Percentiles rank a stretch among this genome's conserved stretches.
phyloP scores from a whole-genome alignment of 2,797 vertebrate genomes.

The Mus caroli region DNA sequence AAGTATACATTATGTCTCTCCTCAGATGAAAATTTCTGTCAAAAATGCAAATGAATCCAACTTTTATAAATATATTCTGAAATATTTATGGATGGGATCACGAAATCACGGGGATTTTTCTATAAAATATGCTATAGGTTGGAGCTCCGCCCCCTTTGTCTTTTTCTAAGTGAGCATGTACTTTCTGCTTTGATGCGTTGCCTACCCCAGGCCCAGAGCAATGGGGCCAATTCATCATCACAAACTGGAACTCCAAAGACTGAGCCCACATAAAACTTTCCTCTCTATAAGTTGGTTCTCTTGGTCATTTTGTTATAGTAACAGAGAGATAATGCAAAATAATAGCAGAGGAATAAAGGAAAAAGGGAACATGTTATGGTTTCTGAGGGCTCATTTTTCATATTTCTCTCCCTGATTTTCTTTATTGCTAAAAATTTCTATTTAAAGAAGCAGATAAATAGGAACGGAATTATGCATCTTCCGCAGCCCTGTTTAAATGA shows the following conservation, averaged over 20 bases:
- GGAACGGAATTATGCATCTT: neutral
- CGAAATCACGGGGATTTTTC: slow-evolving; percentile 3
- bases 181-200: neutral
- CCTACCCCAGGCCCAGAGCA: neutral
- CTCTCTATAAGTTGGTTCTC: neutral
- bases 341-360: neutral
- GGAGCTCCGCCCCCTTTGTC: too few species aligned
- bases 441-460: neutral
- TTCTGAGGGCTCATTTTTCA: neutral
- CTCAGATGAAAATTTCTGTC: slow-evolving; percentile 18
- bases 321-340: neutral
- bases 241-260: neutral
- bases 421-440: slow-evolving; percentile 8
- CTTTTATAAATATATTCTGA: slow-evolving; percentile 14
- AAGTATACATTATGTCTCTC: neutral
- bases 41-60: slow-evolving; percentile 46
- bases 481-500: neutral
- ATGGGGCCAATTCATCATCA: neutral
- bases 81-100: slow-evolving; percentile 50
- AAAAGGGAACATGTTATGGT: neutral
- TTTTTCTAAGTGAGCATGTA: neutral
- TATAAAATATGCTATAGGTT: slow-evolving; percentile 6
- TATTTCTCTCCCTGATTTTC: neutral
- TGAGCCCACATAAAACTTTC: neutral
- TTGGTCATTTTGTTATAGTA: neutral